Base-by-base conservation (phyloP, 1,140 invertebrate species). In the Pogonomyrmex barbatus region DNA sequence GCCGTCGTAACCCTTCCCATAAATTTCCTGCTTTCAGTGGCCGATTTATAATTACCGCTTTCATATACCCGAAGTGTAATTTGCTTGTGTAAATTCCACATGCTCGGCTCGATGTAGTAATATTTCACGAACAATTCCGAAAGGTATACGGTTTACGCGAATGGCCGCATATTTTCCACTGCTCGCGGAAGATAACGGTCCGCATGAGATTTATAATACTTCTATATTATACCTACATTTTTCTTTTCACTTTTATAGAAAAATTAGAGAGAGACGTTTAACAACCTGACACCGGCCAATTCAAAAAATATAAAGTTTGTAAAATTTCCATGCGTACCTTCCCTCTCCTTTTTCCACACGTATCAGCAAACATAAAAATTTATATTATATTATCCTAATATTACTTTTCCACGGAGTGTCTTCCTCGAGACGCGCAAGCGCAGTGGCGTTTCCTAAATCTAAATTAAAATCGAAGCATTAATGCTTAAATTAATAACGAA, bases 21-120 rank as follows among this genome's bases (percentile, higher is more conserved):
- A 89, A 90, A 89, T 89, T 89, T 68, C 54, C 85, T 58, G 88
- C 79, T 89, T 84, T 84, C 85, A 87, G 70, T 78, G 88, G 88
- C 89, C 89, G 85, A 90, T 90, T 90, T 90, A 90, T 90, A 90
- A 90, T 90, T 90, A 90, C 89, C 88, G 79, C 85, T 89, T 87
- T 87, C 88, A 81, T 89, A 89, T 76, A 77, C 60, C 68, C 79
- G 50, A 90, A 90, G 85, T 83, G 89, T 87, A 90, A 90, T 90
- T 90, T 90, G 85, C 89, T 89, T 90, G 88, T 90, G 88, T 89
- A 90, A 90, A 90, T 90, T 87, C 89, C 81, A 87, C 89, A 63
- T 75, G 85, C 85, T 58, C 76, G 56, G 65, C 65, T 70, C 84
- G 75, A 81, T 70, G 60, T 68, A 81, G 77, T 85, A 82, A 90